A percentile compares a stretch with the other conserved stretches of the same genome.
Conservation (phyloP, 1,140 invertebrate species). For the Caenorhabditis latens region DNA sequence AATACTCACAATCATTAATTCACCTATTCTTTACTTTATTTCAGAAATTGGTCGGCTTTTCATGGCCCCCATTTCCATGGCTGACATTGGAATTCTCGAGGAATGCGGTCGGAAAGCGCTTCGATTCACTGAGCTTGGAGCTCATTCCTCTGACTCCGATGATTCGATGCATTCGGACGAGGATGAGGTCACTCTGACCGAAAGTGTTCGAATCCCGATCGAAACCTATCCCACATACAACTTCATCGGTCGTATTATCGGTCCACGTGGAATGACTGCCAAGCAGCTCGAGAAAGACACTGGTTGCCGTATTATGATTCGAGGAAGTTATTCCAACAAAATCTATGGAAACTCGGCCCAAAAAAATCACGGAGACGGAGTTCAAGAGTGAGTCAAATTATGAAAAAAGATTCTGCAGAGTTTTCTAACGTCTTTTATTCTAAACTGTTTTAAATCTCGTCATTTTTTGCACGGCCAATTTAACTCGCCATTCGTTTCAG, state of each 20-base stretch:
- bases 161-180: conserved; percentile 38
- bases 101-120: conserved; percentile 22
- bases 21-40: background rate
- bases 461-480: conserved; percentile 6
- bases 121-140: background rate
- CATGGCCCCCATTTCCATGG: conserved; percentile 31
- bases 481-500: conserved; percentile 3
- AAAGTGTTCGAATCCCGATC: conserved; percentile 22
- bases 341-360: conserved; percentile 3
- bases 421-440: background rate
- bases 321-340: conserved; percentile 92
- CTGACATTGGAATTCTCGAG: conserved; percentile 39
- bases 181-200: conserved; percentile 36
- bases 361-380: conserved; percentile 21
- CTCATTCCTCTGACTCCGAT: conserved; percentile 14
- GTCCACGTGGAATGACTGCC: conserved; percentile 98
- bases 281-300: conserved; percentile 99
- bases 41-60: conserved; percentile 29
- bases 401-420: background rate
- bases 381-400: background rate
- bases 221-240: conserved; percentile 83
- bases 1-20: background rate
- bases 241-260: conserved; percentile 98
- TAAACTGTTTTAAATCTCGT: background rate
- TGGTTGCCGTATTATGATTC: conserved; percentile 99